phyloP scores from a whole-genome alignment of 2,888 invertebrate genomes.

The Hydrotaea diabolus region DNA sequence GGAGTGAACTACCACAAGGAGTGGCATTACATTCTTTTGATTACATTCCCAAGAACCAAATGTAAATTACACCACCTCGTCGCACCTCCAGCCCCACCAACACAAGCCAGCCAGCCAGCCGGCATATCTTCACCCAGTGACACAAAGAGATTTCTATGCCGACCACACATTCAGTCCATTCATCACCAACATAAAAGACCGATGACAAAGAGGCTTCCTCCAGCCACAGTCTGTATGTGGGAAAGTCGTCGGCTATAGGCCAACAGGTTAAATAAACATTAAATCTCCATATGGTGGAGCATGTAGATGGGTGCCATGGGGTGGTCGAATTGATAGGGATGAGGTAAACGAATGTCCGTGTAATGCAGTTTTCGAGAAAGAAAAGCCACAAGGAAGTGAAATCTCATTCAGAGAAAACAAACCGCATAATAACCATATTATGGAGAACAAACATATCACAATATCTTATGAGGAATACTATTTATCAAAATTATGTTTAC shows the following conservation, averaged over 20 bases:
- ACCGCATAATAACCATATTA: constrained; percentile 5
- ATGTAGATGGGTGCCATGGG: not conserved
- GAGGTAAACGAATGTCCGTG: not conserved
- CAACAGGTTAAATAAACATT: constrained; percentile 61
- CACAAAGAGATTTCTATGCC: constrained; percentile 23
- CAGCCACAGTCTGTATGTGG: constrained; percentile 22
- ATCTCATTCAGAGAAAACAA: constrained; percentile 8
- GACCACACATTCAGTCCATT: constrained; percentile 12
- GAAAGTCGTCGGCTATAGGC: constrained; percentile 24
- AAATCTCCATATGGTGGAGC: not conserved
- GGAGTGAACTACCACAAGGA: not conserved
- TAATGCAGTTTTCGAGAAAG: constrained; percentile 8
- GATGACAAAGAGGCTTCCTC: constrained; percentile 13
- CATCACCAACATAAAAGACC: not conserved
- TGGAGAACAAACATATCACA: not conserved
- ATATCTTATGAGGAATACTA: not conserved
- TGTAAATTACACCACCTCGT: not conserved
- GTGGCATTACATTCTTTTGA: not conserved
- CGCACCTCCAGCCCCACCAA: not conserved
- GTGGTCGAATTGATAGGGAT: not conserved
- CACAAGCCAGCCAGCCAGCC: not conserved
- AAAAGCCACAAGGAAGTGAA: constrained; percentile 49
- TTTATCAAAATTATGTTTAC: constrained; percentile 28
- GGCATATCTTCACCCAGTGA: constrained; percentile 1
- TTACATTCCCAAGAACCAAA: not conserved